Percentiles rank a stretch among this genome's conserved stretches.
Evolutionary conservation across 2,113 vertebrate species (phyloP).

Genomic region (Acrocephalus kingi): DNA sequence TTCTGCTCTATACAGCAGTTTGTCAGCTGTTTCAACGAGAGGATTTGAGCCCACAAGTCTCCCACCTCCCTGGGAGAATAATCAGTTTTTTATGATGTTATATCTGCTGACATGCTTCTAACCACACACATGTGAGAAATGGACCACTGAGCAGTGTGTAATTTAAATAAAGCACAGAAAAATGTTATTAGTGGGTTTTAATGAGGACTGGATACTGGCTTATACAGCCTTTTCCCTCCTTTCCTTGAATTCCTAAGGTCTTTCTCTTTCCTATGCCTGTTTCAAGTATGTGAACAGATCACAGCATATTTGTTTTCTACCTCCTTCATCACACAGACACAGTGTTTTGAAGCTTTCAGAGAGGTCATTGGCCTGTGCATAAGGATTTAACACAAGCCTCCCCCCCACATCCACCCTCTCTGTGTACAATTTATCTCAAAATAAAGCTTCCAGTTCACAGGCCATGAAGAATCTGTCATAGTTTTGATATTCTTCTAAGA

Average conservation of each 20-base stretch:
- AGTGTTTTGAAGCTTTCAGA: not conserved
- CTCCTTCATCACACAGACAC: not conserved
- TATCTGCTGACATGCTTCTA: not conserved
- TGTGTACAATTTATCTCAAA: not conserved
- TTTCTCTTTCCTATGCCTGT: not conserved
- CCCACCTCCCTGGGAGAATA: not conserved
- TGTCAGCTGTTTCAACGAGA: not conserved
- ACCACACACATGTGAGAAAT: not conserved
- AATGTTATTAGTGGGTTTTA: not conserved
- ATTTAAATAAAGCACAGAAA: not conserved
- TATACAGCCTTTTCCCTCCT: not conserved
- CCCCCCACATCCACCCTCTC: not conserved
- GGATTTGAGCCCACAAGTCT: not conserved
- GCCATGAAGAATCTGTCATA: not conserved
- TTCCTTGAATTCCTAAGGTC: not conserved
- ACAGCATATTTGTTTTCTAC: not conserved
- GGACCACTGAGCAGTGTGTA: not conserved
- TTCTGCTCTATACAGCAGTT: not conserved
- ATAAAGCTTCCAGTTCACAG: not conserved
- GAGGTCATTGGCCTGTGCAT: not conserved
- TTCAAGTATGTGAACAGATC: not conserved
- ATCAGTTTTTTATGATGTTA: not conserved
- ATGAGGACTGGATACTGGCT: rapidly evolving
- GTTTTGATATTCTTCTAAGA: not conserved
- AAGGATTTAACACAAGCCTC: not conserved